Evolutionary conservation across 1,140 invertebrate genomes (phyloP).

Genomic region (Telenomus remus): DNA sequence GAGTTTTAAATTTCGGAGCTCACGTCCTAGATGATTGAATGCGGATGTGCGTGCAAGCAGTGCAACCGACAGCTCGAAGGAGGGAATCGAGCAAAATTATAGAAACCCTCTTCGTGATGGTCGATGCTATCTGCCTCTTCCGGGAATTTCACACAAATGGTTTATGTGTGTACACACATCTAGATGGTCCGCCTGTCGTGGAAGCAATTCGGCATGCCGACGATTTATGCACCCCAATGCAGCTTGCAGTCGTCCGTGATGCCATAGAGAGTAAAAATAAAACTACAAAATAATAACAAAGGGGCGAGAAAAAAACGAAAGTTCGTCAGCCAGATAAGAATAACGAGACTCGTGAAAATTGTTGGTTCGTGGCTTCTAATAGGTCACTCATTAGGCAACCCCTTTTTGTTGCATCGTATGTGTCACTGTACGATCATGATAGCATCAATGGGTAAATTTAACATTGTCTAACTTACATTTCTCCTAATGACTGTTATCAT

Average conservation of each 20-base stretch:
- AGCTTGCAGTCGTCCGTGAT: constrained; percentile 38
- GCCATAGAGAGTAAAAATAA: constrained; percentile 33
- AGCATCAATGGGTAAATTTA: constrained; percentile 19
- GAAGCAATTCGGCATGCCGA: constrained; percentile 54
- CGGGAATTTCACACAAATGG: constrained; percentile 54
- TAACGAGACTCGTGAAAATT: constrained; percentile 44
- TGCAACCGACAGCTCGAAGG: constrained; percentile 54
- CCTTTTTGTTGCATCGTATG: constrained; percentile 29
- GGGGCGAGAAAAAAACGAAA: constrained; percentile 13
- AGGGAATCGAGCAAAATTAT: constrained; percentile 58
- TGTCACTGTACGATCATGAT: constrained; percentile 17
- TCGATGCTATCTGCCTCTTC: constrained; percentile 58
- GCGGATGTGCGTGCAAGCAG: constrained; percentile 56
- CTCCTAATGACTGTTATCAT: constrained; percentile 4
- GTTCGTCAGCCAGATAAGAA: constrained; percentile 25
- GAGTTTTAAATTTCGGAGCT: constrained; percentile 40
- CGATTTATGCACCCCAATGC: constrained; percentile 57
- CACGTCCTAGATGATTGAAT: constrained; percentile 51
- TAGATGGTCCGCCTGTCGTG: constrained; percentile 33
- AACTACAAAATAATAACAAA: constrained; percentile 1
- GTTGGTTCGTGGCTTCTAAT: constrained; percentile 28
- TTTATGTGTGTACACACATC: constrained; percentile 31
- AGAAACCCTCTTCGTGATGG: constrained; percentile 57
- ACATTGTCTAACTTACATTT: constrained; percentile 12
- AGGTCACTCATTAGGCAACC: constrained; percentile 36